Conservation (phyloP, 2,888 invertebrate genomes). For the Pollenia amentaria region DNA sequence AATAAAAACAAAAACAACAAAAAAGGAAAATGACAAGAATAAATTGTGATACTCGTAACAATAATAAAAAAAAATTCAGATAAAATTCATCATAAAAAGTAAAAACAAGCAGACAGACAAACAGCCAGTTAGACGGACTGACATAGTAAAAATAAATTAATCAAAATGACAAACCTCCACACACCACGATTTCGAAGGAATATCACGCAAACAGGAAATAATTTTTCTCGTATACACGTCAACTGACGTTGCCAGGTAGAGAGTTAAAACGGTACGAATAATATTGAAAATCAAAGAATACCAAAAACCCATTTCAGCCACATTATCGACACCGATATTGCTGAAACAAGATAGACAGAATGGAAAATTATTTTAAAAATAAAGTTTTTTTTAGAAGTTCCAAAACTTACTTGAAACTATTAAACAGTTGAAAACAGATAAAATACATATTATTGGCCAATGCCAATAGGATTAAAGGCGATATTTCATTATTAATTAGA, state of each 20-base stretch:
- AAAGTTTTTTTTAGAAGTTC: background rate
- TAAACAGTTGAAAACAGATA: slow-evolving; percentile 90
- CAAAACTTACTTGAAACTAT: slow-evolving; percentile 84
- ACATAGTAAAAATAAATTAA: background rate
- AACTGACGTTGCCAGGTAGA: slow-evolving; percentile 85
- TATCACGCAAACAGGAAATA: slow-evolving; percentile 84
- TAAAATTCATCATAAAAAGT: slow-evolving; percentile 9
- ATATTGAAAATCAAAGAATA: slow-evolving; percentile 86
- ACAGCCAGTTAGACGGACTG: background rate
- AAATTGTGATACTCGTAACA: background rate
- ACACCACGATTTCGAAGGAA: slow-evolving; percentile 84
- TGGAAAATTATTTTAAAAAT: background rate
- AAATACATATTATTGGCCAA: slow-evolving; percentile 90
- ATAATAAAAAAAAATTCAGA: background rate
- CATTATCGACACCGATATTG: slow-evolving; percentile 81
- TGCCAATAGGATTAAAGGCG: slow-evolving; percentile 88
- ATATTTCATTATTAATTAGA: slow-evolving; percentile 87
- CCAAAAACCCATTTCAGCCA: slow-evolving; percentile 86
- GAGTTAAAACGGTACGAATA: slow-evolving; percentile 85
- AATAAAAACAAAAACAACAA: background rate
- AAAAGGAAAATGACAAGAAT: background rate
- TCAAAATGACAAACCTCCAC: slow-evolving; percentile 82
- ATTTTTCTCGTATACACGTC: slow-evolving; percentile 86
- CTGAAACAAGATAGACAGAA: slow-evolving; percentile 62
- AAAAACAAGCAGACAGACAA: background rate